Conservation (phyloP, 2,797 vertebrate genomes). For the Spondyliosoma cantharus region DNA sequence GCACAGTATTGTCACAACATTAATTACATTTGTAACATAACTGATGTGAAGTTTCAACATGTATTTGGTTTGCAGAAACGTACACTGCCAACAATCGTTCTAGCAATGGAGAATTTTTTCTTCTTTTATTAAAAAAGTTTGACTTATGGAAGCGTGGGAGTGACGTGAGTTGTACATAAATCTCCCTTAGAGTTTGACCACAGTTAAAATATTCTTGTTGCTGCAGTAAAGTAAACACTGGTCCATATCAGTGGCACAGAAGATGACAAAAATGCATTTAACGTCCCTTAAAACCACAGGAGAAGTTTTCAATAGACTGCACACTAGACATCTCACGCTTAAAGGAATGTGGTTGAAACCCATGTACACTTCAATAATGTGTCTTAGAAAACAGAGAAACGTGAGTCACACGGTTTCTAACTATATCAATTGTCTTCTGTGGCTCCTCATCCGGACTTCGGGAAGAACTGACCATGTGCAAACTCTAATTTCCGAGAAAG, state of each 20-base stretch:
- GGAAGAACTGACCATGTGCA: conserved; percentile 39
- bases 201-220: not conserved
- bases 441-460: not conserved
- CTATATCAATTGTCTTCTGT: not conserved
- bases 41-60: no score
- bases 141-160: no score
- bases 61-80: no score
- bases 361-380: not conserved
- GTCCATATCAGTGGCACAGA: not conserved
- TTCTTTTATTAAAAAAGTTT: no score
- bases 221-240: not conserved
- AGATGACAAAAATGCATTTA: conserved; percentile 2
- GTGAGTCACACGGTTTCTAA: not conserved
- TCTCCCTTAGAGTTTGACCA: not conserved
- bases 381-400: not conserved
- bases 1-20: no score
- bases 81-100: no score
- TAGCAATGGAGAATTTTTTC: no score
- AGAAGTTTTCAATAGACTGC: not conserved
- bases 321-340: not conserved
- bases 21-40: no score
- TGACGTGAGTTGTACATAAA: no score
- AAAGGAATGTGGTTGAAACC: conserved; percentile 5
- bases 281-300: not conserved
- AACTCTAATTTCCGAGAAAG: conserved; percentile 19